Conservation (phyloP, 2,888 invertebrate genomes). For the Hirtodrosophila trivittata region DNA sequence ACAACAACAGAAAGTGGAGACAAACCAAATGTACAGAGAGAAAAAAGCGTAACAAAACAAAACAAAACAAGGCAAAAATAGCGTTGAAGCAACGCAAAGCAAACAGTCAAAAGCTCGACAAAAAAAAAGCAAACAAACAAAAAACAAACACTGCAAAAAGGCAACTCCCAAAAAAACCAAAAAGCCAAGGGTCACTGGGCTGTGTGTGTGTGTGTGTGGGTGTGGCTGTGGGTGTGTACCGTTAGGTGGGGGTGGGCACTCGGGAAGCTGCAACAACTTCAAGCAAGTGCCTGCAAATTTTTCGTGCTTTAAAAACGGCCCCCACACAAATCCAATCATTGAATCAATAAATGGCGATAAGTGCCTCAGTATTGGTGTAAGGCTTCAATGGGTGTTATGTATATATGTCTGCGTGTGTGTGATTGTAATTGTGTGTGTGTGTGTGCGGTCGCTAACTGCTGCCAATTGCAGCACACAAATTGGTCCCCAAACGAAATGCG, state of each 20-base stretch:
- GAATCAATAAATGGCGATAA: constrained; percentile 74
- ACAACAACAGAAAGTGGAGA: not conserved
- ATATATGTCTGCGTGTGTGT: not conserved
- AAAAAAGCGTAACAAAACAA: constrained; percentile 49
- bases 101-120: constrained; percentile 68
- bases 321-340: constrained; percentile 70
- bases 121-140: constrained; percentile 55
- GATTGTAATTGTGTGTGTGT: constrained; percentile 4
- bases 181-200: constrained; percentile 42
- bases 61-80: constrained; percentile 70
- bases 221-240: not conserved
- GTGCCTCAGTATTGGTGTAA: constrained; percentile 26
- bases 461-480: constrained; percentile 54
- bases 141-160: constrained; percentile 71
- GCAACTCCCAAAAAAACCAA: constrained; percentile 44
- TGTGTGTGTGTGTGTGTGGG: not conserved
- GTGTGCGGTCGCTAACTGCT: constrained; percentile 44
- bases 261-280: constrained; percentile 20
- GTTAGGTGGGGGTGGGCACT: too few relatives aligned
- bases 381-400: constrained; percentile 14
- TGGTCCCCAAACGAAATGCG: constrained; percentile 39
- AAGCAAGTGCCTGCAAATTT: constrained; percentile 52
- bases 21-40: constrained; percentile 2
- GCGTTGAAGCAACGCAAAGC: constrained; percentile 74
- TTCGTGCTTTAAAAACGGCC: constrained; percentile 62